Evolutionary conservation across 2,888 invertebrate species (phyloP).

Genomic region (Sphaeridia pumilis): DNA sequence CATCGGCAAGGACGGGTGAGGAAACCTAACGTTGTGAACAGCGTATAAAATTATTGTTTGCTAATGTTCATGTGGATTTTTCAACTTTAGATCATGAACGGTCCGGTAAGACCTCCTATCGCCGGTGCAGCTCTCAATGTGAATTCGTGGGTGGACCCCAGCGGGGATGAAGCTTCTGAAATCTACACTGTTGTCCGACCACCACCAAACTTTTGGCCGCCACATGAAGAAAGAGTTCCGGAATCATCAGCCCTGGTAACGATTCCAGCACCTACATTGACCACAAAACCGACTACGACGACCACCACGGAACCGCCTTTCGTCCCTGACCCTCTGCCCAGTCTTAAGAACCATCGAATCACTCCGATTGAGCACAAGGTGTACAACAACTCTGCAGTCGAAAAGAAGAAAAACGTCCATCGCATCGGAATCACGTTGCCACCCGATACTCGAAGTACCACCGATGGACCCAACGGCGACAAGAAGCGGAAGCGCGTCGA

Average conservation of each 20-base stretch:
- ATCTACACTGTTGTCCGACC: background rate
- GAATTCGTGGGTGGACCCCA: background rate
- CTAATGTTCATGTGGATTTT: no score
- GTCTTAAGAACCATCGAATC: background rate
- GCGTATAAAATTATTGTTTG: no score
- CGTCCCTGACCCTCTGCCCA: background rate
- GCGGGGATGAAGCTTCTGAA: background rate
- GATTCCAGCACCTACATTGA: background rate
- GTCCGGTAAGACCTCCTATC: background rate
- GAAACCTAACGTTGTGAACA: no score
- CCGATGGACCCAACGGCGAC: no score
- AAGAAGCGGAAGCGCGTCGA: constrained; percentile 9
- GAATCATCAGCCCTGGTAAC: background rate
- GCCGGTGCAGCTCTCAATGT: background rate
- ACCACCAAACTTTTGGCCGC: background rate
- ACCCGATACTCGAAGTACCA: background rate
- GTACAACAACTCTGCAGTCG: background rate
- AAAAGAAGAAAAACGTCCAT: background rate
- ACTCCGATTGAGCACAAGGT: background rate
- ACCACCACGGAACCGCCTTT: no score
- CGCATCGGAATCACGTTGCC: background rate
- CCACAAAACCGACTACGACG: background rate
- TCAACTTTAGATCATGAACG: constrained; percentile 1
- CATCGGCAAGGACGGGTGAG: constrained; percentile 1
- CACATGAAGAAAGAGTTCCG: background rate